Evolutionary conservation across 2,113 vertebrate genomes (phyloP), one percentile per base, ranked within the genome.

Genomic region (Vanacampus margaritifer): DNA sequence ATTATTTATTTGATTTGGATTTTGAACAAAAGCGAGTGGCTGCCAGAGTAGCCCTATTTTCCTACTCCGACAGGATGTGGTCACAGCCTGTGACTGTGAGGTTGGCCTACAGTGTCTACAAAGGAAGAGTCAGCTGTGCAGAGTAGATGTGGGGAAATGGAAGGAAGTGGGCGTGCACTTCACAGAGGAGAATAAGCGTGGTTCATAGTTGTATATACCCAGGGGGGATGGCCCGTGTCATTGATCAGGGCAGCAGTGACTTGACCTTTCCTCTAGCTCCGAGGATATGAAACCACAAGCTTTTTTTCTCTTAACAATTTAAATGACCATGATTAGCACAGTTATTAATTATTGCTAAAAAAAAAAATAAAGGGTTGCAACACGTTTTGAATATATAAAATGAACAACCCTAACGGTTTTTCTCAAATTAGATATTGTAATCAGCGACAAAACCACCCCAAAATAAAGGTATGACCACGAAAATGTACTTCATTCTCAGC

Each of bases 231-330:
- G 60, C 41, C 70, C 56, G 56, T 71, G 37, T 78, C 75, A 89
- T 81, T 85, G 84, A 86, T 86, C 65, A 17, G 67, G 51, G 10
- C 16, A 36, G 39, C 61, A 70, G 69, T 48, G 75, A 80, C 62
- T 53, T 32, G 67, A 87, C 73, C 69, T 24, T 64, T 61, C 26
- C 51, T 24, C 28, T 2, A 4, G 28, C 2, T 32, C 10, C 12
- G 10, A 24, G 23, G 5, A 23, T 2, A 53, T 11, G 14, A 45
- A 45, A 45, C 39, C 39, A 39, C 39, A 39, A 9, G 39, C 39
- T 32, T 32, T 32, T n/a, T 32, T 32, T 32, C 28, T 32, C 28
- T 32, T 32, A 2, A 32, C 4, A 4, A 32, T 32, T 32, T 32
- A 2, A 32, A 32, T 32, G 28, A 32, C 28, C 28, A n/a, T n/a